Evolutionary conservation across 2,113 vertebrate species (phyloP), one percentile per base, ranked within the genome.

Genomic region (Vimba vimba): DNA sequence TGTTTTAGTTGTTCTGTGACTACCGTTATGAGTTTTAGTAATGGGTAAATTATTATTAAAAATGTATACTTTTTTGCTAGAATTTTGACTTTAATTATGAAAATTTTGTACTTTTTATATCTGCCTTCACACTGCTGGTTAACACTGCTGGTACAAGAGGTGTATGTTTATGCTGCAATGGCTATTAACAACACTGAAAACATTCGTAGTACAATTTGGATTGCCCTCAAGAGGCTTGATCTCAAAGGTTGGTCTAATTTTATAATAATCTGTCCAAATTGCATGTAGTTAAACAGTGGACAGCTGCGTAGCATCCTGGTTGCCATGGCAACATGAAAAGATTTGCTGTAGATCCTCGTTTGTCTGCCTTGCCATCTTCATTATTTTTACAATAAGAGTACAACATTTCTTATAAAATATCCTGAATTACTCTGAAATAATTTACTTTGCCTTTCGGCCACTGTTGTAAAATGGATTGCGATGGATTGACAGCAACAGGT

Each of bases 181-280:
- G 89, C 91, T 45, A 6, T 33, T 74, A 4, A 68, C 25, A 23
- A 6, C 73, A 77, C 27, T 27, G 88, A 93, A 19, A 77, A 83
- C 60, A 3, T 83, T 10, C 36, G 45, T 13, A 25, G 64, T 25
- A 86, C 90, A n/a, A 39, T 60, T 21, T 95, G 94, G 94, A 87
- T 94, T 84, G 92, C 92, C 4, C 68, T 95, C 79, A 94, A 81
- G 71, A 90, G 93, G 3, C 89, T 94, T 0, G 94, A 95, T 86
- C 89, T 88, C 81, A 91, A 93, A 69, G 94, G 94, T 95, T 83
- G 6, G 94, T 94, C 45, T 2, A 52, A 55, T 68, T 11, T 6
- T 25, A 3, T 55, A 6, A n/a, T 9, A 25, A 19, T 33, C 21
- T 25, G 30, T 57, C 7, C 15, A 6, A 71, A 50, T 1, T 23